These are phyloP conservation scores for Origma solitaria DNA, from an alignment of 2,113 vertebrate species.

Conservation along the genomic window DNA sequence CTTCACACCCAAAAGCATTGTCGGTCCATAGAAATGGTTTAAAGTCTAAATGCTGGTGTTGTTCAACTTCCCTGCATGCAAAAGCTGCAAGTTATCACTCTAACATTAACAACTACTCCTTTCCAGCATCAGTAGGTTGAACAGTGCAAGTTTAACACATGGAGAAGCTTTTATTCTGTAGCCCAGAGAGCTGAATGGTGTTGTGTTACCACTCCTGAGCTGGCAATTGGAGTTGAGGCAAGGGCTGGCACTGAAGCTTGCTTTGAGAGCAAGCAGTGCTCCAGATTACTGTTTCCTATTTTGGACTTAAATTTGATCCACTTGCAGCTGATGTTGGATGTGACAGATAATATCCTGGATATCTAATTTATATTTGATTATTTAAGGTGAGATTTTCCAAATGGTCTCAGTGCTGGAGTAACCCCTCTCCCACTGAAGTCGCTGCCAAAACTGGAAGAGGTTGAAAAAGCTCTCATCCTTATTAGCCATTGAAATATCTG, in stretches of 20 bases:
- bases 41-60: not conserved
- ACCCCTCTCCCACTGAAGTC: not conserved
- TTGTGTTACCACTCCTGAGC: not conserved
- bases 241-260: not conserved
- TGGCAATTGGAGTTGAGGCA: conserved; percentile 3
- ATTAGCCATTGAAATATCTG: not conserved
- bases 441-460: not conserved
- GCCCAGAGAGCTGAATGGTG: not conserved
- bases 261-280: not conserved
- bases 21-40: not conserved
- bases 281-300: conserved; percentile 19
- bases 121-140: conserved; percentile 8
- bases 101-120: not conserved
- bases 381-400: conserved; percentile 35
- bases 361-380: conserved; percentile 33
- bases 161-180: conserved; percentile 24
- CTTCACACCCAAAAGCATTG: not conserved
- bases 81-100: not conserved
- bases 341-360: not conserved
- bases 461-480: not conserved
- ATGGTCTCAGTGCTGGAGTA: not conserved
- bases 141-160: not conserved
- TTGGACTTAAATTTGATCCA: not conserved
- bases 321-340: not conserved
- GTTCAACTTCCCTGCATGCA: not conserved